These are phyloP conservation scores for Himalopsyche japonica DNA, from an alignment of 2,888 invertebrate species.

Conservation along the genomic window DNA sequence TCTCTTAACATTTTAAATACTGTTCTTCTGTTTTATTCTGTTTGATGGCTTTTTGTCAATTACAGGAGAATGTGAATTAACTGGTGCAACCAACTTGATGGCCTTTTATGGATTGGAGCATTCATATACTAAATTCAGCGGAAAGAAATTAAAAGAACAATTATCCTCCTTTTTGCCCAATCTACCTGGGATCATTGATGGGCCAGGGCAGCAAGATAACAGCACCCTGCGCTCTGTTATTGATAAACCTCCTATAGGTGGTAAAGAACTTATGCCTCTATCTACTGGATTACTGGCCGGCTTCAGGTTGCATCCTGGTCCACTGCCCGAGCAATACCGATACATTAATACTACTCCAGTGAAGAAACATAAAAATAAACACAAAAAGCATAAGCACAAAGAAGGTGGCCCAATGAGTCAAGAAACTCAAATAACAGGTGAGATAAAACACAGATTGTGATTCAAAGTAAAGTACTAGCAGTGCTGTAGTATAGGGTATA, in stretches of 20 bases:
- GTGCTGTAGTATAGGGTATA: too few relatives aligned
- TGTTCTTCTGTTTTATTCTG: neutral
- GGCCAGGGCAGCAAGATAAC: slow-evolving; percentile 82
- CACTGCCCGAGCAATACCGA: slow-evolving; percentile 94
- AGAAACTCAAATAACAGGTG: slow-evolving; percentile 73
- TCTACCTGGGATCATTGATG: slow-evolving; percentile 93
- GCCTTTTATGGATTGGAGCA: slow-evolving; percentile 95
- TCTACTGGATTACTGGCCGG: slow-evolving; percentile 88
- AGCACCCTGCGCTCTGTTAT: slow-evolving; percentile 92
- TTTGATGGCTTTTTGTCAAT: slow-evolving; percentile 31
- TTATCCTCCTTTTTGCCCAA: slow-evolving; percentile 93
- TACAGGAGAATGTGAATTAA: slow-evolving; percentile 86
- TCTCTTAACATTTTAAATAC: neutral
- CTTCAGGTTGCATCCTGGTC: slow-evolving; percentile 93
- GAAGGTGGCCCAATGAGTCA: slow-evolving; percentile 79
- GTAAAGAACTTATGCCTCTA: slow-evolving; percentile 85
- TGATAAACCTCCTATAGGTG: slow-evolving; percentile 92
- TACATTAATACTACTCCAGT: slow-evolving; percentile 90
- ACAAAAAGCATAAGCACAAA: slow-evolving; percentile 93
- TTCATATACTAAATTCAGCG: slow-evolving; percentile 97
- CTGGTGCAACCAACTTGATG: slow-evolving; percentile 97
- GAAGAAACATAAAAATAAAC: slow-evolving; percentile 93
- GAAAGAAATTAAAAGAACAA: slow-evolving; percentile 93
- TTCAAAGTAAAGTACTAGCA: too few relatives aligned
- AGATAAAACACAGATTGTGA: neutral